These are phyloP conservation scores for Drosophila orena DNA, from an alignment of 1,140 invertebrate species.

Conservation along the genomic window DNA sequence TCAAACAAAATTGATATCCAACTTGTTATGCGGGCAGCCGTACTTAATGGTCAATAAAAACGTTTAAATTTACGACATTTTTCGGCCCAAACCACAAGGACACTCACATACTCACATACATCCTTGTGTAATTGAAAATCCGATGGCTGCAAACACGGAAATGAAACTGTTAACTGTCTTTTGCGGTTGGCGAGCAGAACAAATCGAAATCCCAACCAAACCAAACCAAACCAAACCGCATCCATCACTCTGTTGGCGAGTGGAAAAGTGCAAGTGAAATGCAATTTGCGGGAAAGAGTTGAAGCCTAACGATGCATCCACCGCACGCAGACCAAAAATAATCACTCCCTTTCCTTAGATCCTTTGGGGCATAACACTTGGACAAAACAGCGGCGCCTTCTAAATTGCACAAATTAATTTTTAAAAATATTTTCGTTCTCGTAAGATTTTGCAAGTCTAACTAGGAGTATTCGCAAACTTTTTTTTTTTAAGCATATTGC, in stretches of 20 bases:
- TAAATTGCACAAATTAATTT: background rate
- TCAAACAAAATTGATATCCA: conserved; percentile 1
- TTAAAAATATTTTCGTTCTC: background rate
- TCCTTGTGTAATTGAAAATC: conserved; percentile 55
- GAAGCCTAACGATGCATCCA: background rate
- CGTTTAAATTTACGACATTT: conserved; percentile 51
- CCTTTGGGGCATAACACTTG: background rate
- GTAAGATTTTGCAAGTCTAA: no score
- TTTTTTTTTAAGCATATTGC: no score
- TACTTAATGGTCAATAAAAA: conserved; percentile 13
- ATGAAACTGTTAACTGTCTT: conserved; percentile 54
- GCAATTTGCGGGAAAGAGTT: conserved; percentile 3
- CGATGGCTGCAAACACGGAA: conserved; percentile 43
- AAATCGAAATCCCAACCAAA: conserved; percentile 36
- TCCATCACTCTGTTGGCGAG: conserved; percentile 23
- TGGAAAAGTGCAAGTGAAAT: conserved; percentile 65
- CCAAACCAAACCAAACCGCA: conserved; percentile 16
- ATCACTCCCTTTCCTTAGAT: background rate
- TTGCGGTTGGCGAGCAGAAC: conserved; percentile 35
- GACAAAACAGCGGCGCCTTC: background rate
- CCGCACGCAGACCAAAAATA: background rate
- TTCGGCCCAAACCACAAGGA: conserved; percentile 16
- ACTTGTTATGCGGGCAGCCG: background rate
- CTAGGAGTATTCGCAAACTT: no score
- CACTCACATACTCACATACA: background rate